phyloP scores from a whole-genome alignment of 2,797 vertebrate species.

The Enoplosus armatus region DNA sequence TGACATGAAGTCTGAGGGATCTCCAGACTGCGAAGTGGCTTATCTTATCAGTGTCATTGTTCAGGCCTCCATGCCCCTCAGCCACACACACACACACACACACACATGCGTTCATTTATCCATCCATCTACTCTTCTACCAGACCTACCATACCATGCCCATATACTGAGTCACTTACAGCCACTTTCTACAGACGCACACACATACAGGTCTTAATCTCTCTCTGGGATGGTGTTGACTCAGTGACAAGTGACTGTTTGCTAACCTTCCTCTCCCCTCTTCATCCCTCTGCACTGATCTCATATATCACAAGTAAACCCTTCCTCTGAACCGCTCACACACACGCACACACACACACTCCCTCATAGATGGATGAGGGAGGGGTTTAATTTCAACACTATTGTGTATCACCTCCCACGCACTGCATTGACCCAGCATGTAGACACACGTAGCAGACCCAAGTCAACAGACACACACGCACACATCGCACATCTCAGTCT shows the following conservation, averaged over 20 bases:
- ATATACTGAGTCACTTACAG: conserved; percentile 27
- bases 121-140: not conserved
- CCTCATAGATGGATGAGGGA: conserved; percentile 20
- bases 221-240: conserved; percentile 56
- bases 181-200: conserved; percentile 21
- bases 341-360: conserved; percentile 9
- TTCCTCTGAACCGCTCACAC: conserved; percentile 11
- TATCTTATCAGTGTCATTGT: conserved; percentile 44
- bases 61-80: conserved; percentile 2
- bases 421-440: conserved; percentile 47
- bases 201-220: not conserved
- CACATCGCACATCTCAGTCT: not conserved
- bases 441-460: conserved; percentile 43
- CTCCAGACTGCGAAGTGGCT: conserved; percentile 29
- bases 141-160: not conserved
- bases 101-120: not conserved
- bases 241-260: conserved; percentile 57
- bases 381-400: conserved; percentile 66
- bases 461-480: conserved; percentile 49
- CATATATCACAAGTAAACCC: conserved; percentile 51
- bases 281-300: conserved; percentile 40
- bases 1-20: conserved; percentile 23
- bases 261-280: conserved; percentile 39
- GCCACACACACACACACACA: too few relatives aligned
- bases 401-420: conserved; percentile 58